phyloP scores from a whole-genome alignment of 1,140 invertebrate genomes.

The Sycophaga agraensis region DNA sequence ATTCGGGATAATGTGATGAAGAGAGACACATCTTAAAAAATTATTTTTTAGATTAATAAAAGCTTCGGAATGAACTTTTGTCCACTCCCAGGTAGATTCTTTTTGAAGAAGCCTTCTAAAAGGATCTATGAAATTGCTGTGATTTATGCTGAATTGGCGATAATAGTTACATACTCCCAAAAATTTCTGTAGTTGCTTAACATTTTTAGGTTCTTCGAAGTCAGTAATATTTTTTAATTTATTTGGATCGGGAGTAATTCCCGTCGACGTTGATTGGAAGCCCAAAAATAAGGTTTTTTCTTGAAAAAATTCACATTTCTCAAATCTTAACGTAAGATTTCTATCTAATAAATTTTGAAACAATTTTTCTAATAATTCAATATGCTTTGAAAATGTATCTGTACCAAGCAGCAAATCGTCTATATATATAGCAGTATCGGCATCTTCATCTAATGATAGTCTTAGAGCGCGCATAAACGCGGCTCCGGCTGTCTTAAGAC shows the following conservation, averaged over 20 bases:
- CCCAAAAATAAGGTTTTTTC: constrained; percentile 27
- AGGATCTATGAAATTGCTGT: too few relatives aligned
- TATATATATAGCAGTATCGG: background rate
- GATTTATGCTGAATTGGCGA: constrained; percentile 27
- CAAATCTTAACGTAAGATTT: constrained; percentile 30
- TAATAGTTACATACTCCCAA: constrained; percentile 30
- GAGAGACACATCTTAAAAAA: constrained; percentile 16
- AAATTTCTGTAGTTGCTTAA: too few relatives aligned
- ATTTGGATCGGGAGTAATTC: too few relatives aligned
- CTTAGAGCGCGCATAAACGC: constrained; percentile 35
- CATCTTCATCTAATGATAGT: background rate
- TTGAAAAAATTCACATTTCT: constrained; percentile 32
- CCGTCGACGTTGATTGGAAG: constrained; percentile 4
- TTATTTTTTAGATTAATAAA: constrained; percentile 27
- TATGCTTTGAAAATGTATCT: constrained; percentile 16
- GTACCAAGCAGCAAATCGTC: constrained; percentile 29
- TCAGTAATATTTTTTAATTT: constrained; percentile 23
- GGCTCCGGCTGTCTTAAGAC: constrained; percentile 40
- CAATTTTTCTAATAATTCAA: too few relatives aligned
- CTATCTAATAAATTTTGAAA: constrained; percentile 28
- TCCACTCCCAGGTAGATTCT: constrained; percentile 28
- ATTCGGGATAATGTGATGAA: constrained; percentile 7
- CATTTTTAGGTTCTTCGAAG: constrained; percentile 14
- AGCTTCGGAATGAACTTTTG: constrained; percentile 1
- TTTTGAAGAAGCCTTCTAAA: constrained; percentile 28